Evolutionary conservation across 35 echinoderm and acorn worm species (phyloP).

Genomic region (Holothuria glaberrima): DNA sequence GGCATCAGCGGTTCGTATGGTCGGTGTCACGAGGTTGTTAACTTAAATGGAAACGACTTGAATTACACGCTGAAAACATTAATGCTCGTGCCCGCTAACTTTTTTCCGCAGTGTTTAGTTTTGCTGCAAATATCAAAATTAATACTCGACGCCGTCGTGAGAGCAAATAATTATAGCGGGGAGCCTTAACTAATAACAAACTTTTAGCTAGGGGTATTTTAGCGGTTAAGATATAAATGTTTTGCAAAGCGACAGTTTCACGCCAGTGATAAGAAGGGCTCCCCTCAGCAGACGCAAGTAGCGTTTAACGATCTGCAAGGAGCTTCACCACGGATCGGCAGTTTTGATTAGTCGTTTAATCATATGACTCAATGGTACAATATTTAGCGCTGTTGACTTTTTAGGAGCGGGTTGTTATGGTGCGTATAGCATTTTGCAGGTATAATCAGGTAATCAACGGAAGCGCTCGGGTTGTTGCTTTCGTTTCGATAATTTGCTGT

Average conservation of each 20-base stretch:
- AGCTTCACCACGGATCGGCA: no score
- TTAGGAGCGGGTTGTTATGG: no score
- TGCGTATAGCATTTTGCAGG: no score
- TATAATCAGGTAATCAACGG: no score
- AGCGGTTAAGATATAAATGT: conserved; percentile 38
- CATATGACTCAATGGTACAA: no score
- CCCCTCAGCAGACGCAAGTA: no score
- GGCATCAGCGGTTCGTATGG: conserved; percentile 33
- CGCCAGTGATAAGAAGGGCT: no score
- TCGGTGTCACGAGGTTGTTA: conserved; percentile 54
- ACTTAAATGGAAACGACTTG: conserved; percentile 60
- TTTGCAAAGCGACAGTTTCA: conserved; percentile 36
- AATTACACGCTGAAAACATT: conserved; percentile 62
- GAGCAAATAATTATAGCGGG: conserved; percentile 45
- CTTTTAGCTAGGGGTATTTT: conserved; percentile 46
- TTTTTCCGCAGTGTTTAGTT: conserved; percentile 29
- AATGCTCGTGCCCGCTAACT: conserved; percentile 48
- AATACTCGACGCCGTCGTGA: conserved; percentile 53
- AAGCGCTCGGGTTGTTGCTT: no score
- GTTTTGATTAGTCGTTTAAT: no score
- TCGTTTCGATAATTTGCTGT: conserved; percentile 5
- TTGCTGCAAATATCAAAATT: conserved; percentile 57
- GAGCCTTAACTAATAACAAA: conserved; percentile 58
- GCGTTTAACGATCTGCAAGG: no score
- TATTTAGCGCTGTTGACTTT: no score